These are phyloP conservation scores for Hypomecis atomaria DNA, from an alignment of 2,888 invertebrate species.

Conservation along the genomic window DNA sequence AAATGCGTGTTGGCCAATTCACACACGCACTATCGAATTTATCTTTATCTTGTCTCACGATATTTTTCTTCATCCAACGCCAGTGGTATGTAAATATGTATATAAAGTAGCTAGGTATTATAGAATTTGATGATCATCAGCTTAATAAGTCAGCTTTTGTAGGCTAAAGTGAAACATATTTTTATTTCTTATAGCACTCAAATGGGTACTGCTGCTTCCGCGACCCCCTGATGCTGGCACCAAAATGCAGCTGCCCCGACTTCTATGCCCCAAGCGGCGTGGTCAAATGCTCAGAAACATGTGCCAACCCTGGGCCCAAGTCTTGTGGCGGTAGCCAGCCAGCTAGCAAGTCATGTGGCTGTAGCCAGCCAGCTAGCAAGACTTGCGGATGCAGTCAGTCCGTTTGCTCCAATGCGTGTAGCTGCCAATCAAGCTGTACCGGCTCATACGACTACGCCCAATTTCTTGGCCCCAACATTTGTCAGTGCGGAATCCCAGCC, in stretches of 20 bases:
- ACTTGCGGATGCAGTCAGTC: not conserved
- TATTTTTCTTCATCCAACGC: too few relatives aligned
- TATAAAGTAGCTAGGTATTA: too few relatives aligned
- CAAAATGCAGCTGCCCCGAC: slow-evolving; percentile 33
- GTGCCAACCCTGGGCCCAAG: slow-evolving; percentile 4
- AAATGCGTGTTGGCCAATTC: too few relatives aligned
- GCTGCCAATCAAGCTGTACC: not conserved
- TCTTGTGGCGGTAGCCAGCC: not conserved
- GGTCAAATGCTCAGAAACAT: slow-evolving; percentile 11
- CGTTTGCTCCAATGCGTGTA: not conserved
- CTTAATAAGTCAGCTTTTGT: too few relatives aligned
- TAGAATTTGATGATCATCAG: too few relatives aligned
- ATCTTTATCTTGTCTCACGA: too few relatives aligned
- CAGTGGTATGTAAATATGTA: too few relatives aligned
- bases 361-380: not conserved
- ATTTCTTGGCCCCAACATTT: slow-evolving; percentile 9
- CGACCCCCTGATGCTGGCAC: slow-evolving; percentile 44
- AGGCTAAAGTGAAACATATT: too few relatives aligned
- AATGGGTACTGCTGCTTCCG: slow-evolving; percentile 53
- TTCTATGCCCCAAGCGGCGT: slow-evolving; percentile 31
- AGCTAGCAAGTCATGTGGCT: not conserved
- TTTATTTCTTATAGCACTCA: slow-evolving; percentile 44
- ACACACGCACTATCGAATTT: too few relatives aligned
- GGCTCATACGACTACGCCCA: not conserved
- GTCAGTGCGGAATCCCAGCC: slow-evolving; percentile 21